These are phyloP conservation scores for Hemaris fuciformis DNA, from an alignment of 2,888 invertebrate species.

Conservation along the genomic window DNA sequence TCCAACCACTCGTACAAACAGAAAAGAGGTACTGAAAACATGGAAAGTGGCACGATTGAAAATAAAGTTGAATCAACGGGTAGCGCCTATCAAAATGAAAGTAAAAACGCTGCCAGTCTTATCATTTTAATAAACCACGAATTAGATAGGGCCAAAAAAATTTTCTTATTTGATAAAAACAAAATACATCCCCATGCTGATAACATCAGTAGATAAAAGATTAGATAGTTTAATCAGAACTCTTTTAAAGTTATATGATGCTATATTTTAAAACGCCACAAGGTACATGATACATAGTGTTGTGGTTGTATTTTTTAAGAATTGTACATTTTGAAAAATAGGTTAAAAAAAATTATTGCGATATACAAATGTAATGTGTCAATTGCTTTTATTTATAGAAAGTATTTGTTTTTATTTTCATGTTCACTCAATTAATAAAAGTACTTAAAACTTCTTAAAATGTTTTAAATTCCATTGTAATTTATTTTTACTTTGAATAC, in stretches of 20 bases:
- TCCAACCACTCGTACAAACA: constrained; percentile 30
- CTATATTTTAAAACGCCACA: no score
- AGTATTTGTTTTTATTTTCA: no score
- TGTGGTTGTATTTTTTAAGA: background rate
- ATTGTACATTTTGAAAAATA: no score
- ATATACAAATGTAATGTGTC: no score
- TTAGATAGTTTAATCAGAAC: background rate
- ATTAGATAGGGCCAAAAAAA: constrained; percentile 58
- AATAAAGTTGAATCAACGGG: constrained; percentile 25
- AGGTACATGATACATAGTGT: background rate
- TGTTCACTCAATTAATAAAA: no score
- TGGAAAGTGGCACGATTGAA: constrained; percentile 26
- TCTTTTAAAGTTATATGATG: no score
- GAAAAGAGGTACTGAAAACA: constrained; percentile 31
- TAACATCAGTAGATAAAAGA: constrained; percentile 30
- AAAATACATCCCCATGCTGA: constrained; percentile 64
- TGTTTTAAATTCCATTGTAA: no score
- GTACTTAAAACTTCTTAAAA: no score
- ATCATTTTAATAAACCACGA: constrained; percentile 62
- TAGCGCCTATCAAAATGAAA: constrained; percentile 27
- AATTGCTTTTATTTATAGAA: no score
- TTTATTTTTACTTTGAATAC: no score
- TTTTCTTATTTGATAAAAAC: constrained; percentile 61
- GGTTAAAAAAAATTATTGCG: no score
- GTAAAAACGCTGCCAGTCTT: constrained; percentile 49